Conservation (phyloP, 2,113 vertebrate species). For the Corythaixoides concolor region DNA sequence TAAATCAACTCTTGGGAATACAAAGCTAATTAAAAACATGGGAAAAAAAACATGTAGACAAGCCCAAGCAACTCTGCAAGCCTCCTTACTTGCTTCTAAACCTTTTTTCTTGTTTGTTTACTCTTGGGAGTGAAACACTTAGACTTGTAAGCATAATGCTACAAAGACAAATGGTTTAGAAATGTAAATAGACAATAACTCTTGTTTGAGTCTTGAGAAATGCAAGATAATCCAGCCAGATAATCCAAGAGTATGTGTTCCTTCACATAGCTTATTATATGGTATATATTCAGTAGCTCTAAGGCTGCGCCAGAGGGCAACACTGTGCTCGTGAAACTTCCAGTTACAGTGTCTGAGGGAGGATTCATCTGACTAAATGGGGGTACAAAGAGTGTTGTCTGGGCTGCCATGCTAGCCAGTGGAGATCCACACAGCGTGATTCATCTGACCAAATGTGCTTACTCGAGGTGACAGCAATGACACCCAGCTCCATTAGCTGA, state of each 20-base stretch:
- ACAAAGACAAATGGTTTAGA: conserved; percentile 23
- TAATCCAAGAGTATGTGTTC: neutral
- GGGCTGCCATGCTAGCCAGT: neutral
- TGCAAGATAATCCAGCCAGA: neutral
- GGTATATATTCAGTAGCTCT: neutral
- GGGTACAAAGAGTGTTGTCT: neutral
- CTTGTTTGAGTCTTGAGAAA: neutral
- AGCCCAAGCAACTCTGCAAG: conserved; percentile 32
- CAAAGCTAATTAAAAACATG: conserved; percentile 18
- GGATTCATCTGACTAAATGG: neutral
- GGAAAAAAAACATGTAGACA: neutral
- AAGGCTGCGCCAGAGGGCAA: neutral
- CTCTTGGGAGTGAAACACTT: neutral
- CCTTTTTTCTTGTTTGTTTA: conserved; percentile 23
- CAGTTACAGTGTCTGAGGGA: neutral
- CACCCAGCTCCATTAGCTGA: neutral
- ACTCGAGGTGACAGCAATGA: neutral
- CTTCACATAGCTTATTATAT: neutral
- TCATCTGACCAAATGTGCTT: neutral
- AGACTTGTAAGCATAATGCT: neutral
- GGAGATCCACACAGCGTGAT: neutral
- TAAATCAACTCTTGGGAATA: conserved; percentile 29
- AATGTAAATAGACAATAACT: conserved; percentile 11
- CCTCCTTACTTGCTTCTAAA: neutral
- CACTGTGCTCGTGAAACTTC: neutral